Percentiles rank a stretch among this genome's conserved stretches.
phyloP scores from a whole-genome alignment of 2,888 invertebrate species.

The Leptinotarsa peninsularis region DNA sequence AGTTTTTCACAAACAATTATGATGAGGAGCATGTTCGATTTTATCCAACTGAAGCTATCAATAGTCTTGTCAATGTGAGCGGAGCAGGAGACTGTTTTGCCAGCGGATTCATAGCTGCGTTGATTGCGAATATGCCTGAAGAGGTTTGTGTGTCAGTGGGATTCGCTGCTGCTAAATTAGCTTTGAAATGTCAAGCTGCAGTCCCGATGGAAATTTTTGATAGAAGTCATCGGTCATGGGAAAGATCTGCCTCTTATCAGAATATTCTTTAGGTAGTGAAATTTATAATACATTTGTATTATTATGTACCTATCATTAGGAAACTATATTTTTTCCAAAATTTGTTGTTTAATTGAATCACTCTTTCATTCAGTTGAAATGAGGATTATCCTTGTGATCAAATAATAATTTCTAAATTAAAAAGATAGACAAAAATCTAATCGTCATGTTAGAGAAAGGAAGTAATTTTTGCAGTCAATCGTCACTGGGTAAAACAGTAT shows the following conservation, averaged over 20 bases:
- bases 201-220: conserved; percentile 66
- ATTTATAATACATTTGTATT: too few relatives aligned
- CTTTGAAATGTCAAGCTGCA: conserved; percentile 71
- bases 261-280: conserved; percentile 22
- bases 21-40: conserved; percentile 55
- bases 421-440: too few relatives aligned
- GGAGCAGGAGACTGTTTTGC: conserved; percentile 86
- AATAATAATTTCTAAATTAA: too few relatives aligned
- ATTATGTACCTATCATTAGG: too few relatives aligned
- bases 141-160: conserved; percentile 73
- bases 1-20: conserved; percentile 49
- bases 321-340: background rate
- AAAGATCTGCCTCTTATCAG: conserved; percentile 42
- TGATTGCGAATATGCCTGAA: conserved; percentile 70
- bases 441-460: too few relatives aligned
- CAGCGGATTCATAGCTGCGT: conserved; percentile 76
- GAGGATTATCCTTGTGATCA: too few relatives aligned
- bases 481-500: too few relatives aligned
- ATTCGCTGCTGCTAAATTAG: conserved; percentile 72
- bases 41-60: conserved; percentile 66
- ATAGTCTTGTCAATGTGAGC: conserved; percentile 77
- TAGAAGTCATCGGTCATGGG: conserved; percentile 45
- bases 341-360: background rate
- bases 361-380: background rate
- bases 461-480: too few relatives aligned